phyloP scores from a whole-genome alignment of 2,888 invertebrate genomes.

The Agonopterix arenella region DNA sequence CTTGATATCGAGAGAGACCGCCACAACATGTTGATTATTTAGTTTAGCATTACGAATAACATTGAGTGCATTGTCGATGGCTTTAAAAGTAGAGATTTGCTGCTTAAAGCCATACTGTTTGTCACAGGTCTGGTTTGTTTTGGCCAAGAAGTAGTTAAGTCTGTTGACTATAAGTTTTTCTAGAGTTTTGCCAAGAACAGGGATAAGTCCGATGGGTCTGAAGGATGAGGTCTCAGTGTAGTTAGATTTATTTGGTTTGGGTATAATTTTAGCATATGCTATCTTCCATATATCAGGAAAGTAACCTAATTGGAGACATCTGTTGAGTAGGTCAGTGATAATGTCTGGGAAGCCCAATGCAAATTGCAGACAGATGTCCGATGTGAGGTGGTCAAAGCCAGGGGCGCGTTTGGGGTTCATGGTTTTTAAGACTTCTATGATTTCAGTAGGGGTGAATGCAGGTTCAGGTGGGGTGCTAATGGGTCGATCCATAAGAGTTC shows the following conservation, averaged over 20 bases:
- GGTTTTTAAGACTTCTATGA: slow-evolving; percentile 2
- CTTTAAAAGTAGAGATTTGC: slow-evolving; percentile 5
- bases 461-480: no score
- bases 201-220: slow-evolving; percentile 12
- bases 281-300: not conserved
- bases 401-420: slow-evolving; percentile 18
- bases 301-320: not conserved
- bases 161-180: slow-evolving; percentile 4
- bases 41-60: not conserved
- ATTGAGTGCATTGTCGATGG: not conserved
- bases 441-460: slow-evolving; percentile 11
- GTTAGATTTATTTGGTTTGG: slow-evolving; percentile 5
- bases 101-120: slow-evolving; percentile 8
- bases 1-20: slow-evolving; percentile 10
- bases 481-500: no score
- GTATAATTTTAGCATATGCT: not conserved
- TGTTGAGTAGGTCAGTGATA: not conserved
- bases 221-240: slow-evolving; percentile 6
- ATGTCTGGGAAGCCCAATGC: not conserved
- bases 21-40: not conserved
- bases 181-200: slow-evolving; percentile 11
- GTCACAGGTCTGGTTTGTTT: not conserved
- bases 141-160: not conserved
- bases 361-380: slow-evolving; percentile 11
- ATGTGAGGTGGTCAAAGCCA: slow-evolving; percentile 17